Base-by-base conservation (phyloP, 1,140 invertebrate genomes). In the Mycetomoellerius zeteki region DNA sequence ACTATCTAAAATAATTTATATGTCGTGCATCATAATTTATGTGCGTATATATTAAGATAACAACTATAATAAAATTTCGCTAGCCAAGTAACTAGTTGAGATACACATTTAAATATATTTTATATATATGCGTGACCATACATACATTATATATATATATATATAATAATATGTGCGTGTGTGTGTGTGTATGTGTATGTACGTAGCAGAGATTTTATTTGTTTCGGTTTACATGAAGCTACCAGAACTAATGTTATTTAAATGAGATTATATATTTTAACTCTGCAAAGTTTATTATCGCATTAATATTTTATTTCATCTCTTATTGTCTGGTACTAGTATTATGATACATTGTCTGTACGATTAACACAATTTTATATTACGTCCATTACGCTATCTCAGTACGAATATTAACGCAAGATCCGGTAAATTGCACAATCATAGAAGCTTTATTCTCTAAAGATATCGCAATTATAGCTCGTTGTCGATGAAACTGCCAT, bases 1-100 rank as follows among this genome's bases (percentile, higher is more conserved):
- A 73, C 24, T 73, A 27, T 67, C 27, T 21, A 58, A 60, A 47
- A 73, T 82, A 73, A 73, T 73, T 73, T 60, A 73, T n/a, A 21
- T 14, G 67, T 82, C 67, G 50, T n/a, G 24, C 67, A 21, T 7
- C 12, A 47, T 73, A 69, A 82, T 73, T 82, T 58, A 72, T 47
- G 12, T 27, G n/a, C 12, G 14, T 1, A 3, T 14, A 19, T 16
- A 47, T 52, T 58, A 60, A 37, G 21, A 47, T 43, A 30, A 37
- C 37, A 19, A 60, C 37, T 27, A 73, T 58, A 73, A 30, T 47
- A 58, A 82, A 82, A 60, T 43, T 47, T 19, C 14, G 10, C 33
- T 4, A 73, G 21, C 43, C 65, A 2, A 43, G 37, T 43, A 10
- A 43, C 10, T 43, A 71, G 21, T 43, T 43, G 16, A 43, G 8